These are phyloP conservation scores for Conger conger DNA, from an alignment of 2,113 vertebrate genomes.

Conservation along the genomic window DNA sequence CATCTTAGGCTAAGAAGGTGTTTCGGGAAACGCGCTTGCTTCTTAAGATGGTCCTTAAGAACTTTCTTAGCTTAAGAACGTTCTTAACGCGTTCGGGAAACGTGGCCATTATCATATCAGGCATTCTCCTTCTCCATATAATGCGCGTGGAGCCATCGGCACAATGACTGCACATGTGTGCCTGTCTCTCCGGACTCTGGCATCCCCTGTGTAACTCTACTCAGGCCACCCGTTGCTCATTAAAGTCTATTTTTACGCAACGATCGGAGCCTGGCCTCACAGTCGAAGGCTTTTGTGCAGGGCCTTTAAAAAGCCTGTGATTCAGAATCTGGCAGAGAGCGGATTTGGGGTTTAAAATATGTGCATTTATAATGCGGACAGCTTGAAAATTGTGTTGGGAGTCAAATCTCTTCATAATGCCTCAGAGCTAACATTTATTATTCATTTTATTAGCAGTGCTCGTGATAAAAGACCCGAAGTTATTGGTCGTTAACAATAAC, in stretches of 20 bases:
- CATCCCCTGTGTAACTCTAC: constrained; percentile 50
- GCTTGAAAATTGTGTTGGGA: neutral
- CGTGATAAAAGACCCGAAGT: too few relatives aligned
- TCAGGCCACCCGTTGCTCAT: constrained; percentile 50
- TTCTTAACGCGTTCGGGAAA: too few relatives aligned
- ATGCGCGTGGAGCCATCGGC: too few relatives aligned
- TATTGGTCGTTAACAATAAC: neutral
- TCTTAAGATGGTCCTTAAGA: too few relatives aligned
- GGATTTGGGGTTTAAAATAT: neutral
- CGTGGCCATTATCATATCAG: too few relatives aligned
- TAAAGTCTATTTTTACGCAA: constrained; percentile 27
- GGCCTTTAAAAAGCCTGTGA: constrained; percentile 6
- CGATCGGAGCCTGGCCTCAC: neutral
- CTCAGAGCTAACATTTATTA: neutral
- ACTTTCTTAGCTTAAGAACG: too few relatives aligned
- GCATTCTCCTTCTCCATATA: too few relatives aligned
- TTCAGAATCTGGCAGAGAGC: neutral
- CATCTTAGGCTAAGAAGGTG: too few relatives aligned
- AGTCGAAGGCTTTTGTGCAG: constrained; percentile 1
- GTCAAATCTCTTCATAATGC: neutral
- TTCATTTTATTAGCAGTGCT: neutral
- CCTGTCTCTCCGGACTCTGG: constrained; percentile 22
- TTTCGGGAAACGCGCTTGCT: too few relatives aligned
- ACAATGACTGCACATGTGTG: too few relatives aligned
- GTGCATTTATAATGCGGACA: neutral